Evolutionary conservation across 1,140 invertebrate genomes (phyloP), one percentile per base, ranked within the genome.

Genomic region (Brachionus rotundiformis): DNA sequence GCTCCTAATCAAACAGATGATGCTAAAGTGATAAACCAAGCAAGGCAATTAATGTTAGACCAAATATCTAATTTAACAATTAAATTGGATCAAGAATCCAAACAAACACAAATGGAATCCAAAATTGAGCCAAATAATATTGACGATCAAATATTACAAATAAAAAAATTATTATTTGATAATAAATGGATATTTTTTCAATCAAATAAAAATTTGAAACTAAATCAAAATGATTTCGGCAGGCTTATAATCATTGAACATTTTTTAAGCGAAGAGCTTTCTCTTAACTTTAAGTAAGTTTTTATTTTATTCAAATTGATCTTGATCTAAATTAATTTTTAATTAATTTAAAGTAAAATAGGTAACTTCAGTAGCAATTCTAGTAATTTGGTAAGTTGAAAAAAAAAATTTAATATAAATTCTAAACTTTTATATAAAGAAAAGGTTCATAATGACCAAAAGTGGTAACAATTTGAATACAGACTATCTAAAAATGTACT

Each of bases 151-250:
- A 73, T 44, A 29, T 11, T 16, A 25, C 19, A 25, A 25, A 1
- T n/a, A 3, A 73, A 44, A 44, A 73, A 27, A 27, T 1, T 25
- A 27, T 0, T 73, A 47, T 73, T 73, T 13, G 10, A 41, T 3
- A 44, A 73, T 44, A 44, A 73, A 27, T 73, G 68, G 68, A 29
- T 73, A 23, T 73, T 73, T 73, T 73, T 73, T 73, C 16, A 31
- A 4, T 19, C 68, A 25, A 73, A 73, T 44, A 47, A 44, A 73
- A 73, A 31, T 41, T 23, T 44, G 8, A 41, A 73, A 44, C 2
- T 11, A 23, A 31, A 73, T 8, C 19, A 73, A 27, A 25, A 44
- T 25, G 68, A 73, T 13, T 73, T 73, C 36, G 68, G 68, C 11
- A 73, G 68, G 25, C 36, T 73, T 2, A 11, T 73, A 25, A 25